Conservation (phyloP, 2,113 vertebrate species). For the Melanerpes aurifrons region DNA sequence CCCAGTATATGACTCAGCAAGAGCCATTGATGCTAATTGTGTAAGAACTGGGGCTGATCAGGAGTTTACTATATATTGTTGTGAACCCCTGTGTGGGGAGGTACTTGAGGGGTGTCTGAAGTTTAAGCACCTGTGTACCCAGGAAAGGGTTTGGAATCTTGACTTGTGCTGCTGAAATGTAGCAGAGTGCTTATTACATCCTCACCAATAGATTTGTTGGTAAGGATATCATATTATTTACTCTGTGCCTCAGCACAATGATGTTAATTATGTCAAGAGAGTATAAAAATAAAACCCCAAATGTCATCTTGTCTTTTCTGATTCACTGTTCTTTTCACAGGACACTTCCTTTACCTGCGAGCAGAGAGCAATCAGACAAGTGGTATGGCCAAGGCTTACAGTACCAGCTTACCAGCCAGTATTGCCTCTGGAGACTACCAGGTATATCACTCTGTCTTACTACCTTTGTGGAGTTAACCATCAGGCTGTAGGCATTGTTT, state of each 20-base stretch:
- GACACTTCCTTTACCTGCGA: constrained; percentile 84
- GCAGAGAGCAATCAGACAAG: constrained; percentile 64
- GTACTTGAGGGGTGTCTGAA: not conserved
- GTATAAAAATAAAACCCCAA: not conserved
- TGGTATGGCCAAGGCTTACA: constrained; percentile 72
- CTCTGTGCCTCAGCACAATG: not conserved
- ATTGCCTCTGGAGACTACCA: constrained; percentile 75
- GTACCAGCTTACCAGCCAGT: constrained; percentile 75
- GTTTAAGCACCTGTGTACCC: not conserved
- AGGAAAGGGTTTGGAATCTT: not conserved
- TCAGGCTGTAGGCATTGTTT: not conserved
- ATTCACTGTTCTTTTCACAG: constrained; percentile 63
- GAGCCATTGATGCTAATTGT: not conserved
- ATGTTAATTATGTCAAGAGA: not conserved
- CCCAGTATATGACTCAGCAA: not conserved
- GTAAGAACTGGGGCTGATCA: not conserved
- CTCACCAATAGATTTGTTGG: not conserved
- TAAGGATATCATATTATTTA: not conserved
- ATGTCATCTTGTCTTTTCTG: not conserved
- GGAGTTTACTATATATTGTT: not conserved
- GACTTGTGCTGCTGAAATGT: not conserved
- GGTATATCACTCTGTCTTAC: constrained; percentile 66
- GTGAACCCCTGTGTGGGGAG: not conserved
- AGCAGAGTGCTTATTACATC: not conserved
- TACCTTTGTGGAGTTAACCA: not conserved